Percentiles rank a stretch among this genome's conserved stretches.
These are phyloP conservation scores for Drosophila falleni DNA, from an alignment of 2,888 invertebrate genomes.

Conservation along the genomic window DNA sequence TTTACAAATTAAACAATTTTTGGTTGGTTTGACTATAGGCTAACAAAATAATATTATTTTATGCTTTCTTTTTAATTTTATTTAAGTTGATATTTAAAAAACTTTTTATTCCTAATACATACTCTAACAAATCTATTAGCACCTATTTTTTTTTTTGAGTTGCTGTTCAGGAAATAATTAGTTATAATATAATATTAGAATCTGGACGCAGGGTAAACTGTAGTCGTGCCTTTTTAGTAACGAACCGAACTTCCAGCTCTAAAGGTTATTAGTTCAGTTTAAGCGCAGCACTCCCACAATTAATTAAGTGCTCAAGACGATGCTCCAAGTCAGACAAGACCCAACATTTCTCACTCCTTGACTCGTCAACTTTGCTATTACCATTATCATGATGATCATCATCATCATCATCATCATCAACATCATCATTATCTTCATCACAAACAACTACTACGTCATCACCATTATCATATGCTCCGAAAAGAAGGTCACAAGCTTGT, in stretches of 20 bases:
- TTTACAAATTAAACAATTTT: no score
- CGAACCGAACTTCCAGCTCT: constrained; percentile 36
- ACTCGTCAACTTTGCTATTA: constrained; percentile 33
- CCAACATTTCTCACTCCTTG: constrained; percentile 49
- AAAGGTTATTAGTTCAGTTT: constrained; percentile 79
- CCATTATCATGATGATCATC: constrained; percentile 25
- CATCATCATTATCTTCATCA: constrained; percentile 21
- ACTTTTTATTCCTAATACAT: no score
- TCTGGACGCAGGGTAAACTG: background rate
- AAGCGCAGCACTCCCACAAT: constrained; percentile 74
- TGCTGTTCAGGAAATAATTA: no score
- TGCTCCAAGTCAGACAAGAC: constrained; percentile 36
- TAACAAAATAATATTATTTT: no score
- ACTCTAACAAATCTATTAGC: no score
- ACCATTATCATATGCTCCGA: constrained; percentile 39
- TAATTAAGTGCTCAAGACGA: constrained; percentile 77
- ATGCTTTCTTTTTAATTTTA: no score
- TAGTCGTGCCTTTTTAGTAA: background rate
- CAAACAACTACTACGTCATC: no score
- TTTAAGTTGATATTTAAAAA: no score
- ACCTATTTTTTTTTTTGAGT: no score
- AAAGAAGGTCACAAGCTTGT: constrained; percentile 73
- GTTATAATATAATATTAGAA: no score
- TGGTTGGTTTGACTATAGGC: no score
- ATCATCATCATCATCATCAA: constrained; percentile 12